Conservation (phyloP, 2,888 invertebrate genomes). For the Cosmopolites sordidus region DNA sequence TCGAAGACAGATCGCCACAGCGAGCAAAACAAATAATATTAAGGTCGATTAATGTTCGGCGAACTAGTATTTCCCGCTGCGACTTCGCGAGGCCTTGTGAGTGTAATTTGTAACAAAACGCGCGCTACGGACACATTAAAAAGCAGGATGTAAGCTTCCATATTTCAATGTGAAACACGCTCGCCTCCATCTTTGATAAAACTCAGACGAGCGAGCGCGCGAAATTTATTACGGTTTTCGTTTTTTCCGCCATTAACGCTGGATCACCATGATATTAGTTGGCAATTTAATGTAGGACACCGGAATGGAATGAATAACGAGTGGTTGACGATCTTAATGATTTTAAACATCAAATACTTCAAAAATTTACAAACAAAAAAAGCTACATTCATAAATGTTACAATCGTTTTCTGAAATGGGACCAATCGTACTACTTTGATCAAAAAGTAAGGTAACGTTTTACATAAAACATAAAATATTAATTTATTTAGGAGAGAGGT, state of each 20-base stretch:
- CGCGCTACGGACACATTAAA: conserved; percentile 20
- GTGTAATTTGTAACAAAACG: conserved; percentile 19
- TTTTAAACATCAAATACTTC: too few species aligned
- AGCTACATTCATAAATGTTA: too few species aligned
- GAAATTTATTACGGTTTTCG: conserved; percentile 20
- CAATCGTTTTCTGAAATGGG: too few species aligned
- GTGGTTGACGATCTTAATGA: too few species aligned
- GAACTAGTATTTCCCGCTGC: background rate
- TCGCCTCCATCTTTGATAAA: conserved; percentile 24
- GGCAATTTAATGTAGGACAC: background rate
- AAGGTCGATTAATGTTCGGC: conserved; percentile 1
- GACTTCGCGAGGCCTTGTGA: conserved; percentile 1
- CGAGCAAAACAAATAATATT: background rate
- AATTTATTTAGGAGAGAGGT: too few species aligned
- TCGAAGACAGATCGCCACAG: background rate
- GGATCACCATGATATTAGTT: background rate
- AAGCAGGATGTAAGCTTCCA: conserved; percentile 24
- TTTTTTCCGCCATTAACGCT: conserved; percentile 9
- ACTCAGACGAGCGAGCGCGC: conserved; percentile 17
- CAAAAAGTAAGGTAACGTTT: too few species aligned
- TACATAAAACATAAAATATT: too few species aligned
- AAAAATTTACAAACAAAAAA: too few species aligned
- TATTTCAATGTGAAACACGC: conserved; percentile 25
- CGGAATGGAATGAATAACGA: too few species aligned
- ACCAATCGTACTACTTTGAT: too few species aligned